phyloP scores from a whole-genome alignment of 64 coral and sea anemone species.

The Pachyseris speciosa region DNA sequence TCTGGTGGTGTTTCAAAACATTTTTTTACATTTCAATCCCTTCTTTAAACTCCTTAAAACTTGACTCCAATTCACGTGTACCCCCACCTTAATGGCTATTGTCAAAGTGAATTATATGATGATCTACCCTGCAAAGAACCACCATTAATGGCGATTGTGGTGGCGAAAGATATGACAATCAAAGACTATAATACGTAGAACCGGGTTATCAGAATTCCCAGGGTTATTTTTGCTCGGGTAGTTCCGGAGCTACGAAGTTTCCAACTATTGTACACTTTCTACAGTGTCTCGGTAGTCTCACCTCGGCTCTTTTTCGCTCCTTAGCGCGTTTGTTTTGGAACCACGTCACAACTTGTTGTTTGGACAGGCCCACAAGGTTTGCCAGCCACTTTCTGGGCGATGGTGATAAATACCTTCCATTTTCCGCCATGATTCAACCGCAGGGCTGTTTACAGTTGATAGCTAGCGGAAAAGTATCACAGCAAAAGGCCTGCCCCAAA shows the following conservation, averaged over 20 bases:
- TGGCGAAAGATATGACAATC: too few relatives aligned
- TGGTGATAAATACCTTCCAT: slow-evolving; percentile 16
- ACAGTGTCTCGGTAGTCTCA: not conserved
- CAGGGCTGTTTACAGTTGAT: too few relatives aligned
- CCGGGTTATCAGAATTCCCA: not conserved
- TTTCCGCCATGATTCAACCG: too few relatives aligned
- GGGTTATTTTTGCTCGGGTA: not conserved
- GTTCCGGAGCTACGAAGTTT: not conserved
- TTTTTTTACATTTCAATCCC: too few relatives aligned
- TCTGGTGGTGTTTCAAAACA: too few relatives aligned
- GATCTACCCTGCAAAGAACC: too few relatives aligned
- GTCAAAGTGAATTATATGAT: not conserved
- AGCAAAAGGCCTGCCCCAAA: too few relatives aligned
- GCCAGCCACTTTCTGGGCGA: not conserved
- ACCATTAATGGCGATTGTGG: too few relatives aligned
- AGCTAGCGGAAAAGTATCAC: too few relatives aligned
- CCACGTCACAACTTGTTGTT: slow-evolving; percentile 32
- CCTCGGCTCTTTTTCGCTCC: not conserved
- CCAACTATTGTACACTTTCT: not conserved
- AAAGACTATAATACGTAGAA: too few relatives aligned
- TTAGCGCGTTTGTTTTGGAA: slow-evolving; percentile 18
- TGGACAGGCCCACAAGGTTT: not conserved
- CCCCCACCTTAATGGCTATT: not conserved
- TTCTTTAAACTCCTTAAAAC: too few relatives aligned
- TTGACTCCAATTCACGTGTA: too few relatives aligned